Evolutionary conservation across 2,797 vertebrate species (phyloP).

Genomic region (Phyllotis vaccarum): DNA sequence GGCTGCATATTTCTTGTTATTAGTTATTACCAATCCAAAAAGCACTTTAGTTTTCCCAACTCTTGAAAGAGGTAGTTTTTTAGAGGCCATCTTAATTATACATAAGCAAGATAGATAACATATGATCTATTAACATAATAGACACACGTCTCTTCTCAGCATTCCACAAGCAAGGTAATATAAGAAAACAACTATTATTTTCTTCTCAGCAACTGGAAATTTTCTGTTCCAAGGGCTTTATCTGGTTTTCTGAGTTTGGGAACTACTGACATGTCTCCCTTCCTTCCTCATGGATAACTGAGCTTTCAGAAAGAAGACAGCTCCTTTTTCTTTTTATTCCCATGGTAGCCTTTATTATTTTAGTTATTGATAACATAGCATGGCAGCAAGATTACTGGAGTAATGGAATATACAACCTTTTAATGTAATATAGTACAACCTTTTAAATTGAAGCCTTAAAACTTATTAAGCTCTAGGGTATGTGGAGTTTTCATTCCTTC

Average conservation of each 20-base stretch:
- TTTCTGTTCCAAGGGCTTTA: conserved; percentile 28
- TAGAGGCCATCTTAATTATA: conserved; percentile 81
- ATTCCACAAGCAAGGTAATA: background rate
- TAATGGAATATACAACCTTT: conserved; percentile 83
- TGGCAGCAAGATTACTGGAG: conserved; percentile 87
- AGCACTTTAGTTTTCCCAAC: conserved; percentile 61
- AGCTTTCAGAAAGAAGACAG: background rate
- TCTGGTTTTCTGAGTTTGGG: background rate
- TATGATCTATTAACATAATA: conserved; percentile 80
- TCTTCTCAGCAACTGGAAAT: background rate
- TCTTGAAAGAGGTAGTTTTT: conserved; percentile 71
- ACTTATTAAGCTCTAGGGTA: conserved; percentile 61
- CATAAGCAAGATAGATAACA: conserved; percentile 67
- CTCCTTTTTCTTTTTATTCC: conserved; percentile 25
- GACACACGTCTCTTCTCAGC: conserved; percentile 81
- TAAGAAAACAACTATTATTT: background rate
- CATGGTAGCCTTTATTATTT: conserved; percentile 86
- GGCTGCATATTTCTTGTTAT: conserved; percentile 58
- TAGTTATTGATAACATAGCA: conserved; percentile 89
- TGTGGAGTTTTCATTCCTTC: conserved; percentile 51
- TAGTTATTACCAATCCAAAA: conserved; percentile 65
- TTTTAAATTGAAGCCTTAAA: conserved; percentile 77
- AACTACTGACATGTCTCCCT: background rate
- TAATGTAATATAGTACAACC: conserved; percentile 86
- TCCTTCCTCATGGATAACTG: background rate